phyloP scores from a whole-genome alignment of 1,140 invertebrate genomes.

The Propsilocerus akamusi region DNA sequence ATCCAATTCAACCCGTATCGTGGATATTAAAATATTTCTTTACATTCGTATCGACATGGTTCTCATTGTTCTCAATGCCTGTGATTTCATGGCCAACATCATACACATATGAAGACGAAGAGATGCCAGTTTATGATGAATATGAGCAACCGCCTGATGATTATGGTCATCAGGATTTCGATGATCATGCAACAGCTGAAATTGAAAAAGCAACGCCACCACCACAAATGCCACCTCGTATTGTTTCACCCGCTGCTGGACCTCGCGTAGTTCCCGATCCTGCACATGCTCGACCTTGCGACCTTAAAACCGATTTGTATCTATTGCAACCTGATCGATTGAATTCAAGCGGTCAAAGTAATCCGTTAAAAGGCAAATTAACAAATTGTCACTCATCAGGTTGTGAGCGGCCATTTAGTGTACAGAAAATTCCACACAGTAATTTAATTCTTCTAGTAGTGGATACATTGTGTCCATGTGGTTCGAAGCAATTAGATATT shows the following conservation, averaged over 20 bases:
- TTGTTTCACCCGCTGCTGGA: constrained; percentile 20
- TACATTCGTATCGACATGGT: constrained; percentile 16
- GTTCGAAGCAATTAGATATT: constrained; percentile 63
- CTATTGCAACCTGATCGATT: constrained; percentile 62
- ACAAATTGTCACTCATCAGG: constrained; percentile 78
- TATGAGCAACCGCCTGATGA: constrained; percentile 17
- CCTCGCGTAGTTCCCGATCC: constrained; percentile 29
- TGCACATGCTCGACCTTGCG: constrained; percentile 49
- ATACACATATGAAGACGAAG: constrained; percentile 2
- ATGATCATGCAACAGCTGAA: constrained; percentile 16
- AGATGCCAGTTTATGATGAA: constrained; percentile 19
- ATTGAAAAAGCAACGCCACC: constrained; percentile 21
- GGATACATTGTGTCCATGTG: constrained; percentile 75
- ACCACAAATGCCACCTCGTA: constrained; percentile 19
- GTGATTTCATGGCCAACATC: constrained; percentile 16
- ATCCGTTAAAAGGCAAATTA: constrained; percentile 60
- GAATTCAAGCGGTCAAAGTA: constrained; percentile 53
- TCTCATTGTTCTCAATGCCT: constrained; percentile 16
- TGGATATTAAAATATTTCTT: constrained; percentile 20
- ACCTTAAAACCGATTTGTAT: constrained; percentile 73
- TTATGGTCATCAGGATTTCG: constrained; percentile 20
- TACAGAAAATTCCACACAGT: constrained; percentile 80
- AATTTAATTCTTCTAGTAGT: constrained; percentile 79
- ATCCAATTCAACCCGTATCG: constrained; percentile 13
- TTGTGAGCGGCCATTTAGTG: constrained; percentile 82